Evolutionary conservation across 2,797 vertebrate genomes (phyloP).

Genomic region (Catostomus latipinnis): DNA sequence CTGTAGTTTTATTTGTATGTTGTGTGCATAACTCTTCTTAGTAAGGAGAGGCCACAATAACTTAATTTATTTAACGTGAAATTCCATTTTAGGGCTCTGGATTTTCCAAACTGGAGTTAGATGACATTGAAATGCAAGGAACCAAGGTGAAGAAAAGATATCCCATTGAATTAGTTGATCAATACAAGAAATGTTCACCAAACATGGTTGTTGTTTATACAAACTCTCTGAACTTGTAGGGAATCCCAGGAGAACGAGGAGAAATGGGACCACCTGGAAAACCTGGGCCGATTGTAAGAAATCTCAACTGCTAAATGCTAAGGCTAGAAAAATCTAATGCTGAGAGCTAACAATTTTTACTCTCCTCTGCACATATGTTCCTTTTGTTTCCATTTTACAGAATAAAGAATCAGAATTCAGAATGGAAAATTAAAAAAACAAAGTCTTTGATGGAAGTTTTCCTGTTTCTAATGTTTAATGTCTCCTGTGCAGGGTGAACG

Average conservation of each 20-base stretch:
- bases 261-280: slow-evolving; percentile 55
- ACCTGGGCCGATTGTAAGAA: slow-evolving; percentile 62
- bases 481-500: slow-evolving; percentile 60
- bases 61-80: background rate
- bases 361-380: background rate
- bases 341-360: background rate
- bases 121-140: slow-evolving; percentile 49
- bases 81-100: slow-evolving; percentile 52
- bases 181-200: background rate
- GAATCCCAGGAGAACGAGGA: slow-evolving; percentile 58
- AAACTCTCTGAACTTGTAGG: slow-evolving; percentile 50
- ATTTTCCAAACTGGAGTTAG: slow-evolving; percentile 53
- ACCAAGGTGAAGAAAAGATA: slow-evolving; percentile 58
- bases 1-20: background rate
- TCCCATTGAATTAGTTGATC: background rate
- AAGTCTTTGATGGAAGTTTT: background rate
- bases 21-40: background rate
- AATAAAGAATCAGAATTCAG: too few species aligned
- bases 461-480: background rate
- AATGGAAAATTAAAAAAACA: background rate
- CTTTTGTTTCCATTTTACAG: too few species aligned
- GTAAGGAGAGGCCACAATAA: background rate
- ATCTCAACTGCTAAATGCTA: background rate
- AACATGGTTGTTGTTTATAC: background rate
- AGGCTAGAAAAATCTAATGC: background rate